Base-by-base conservation (phyloP, 2,888 invertebrate genomes). In the Abrostola tripartita region DNA sequence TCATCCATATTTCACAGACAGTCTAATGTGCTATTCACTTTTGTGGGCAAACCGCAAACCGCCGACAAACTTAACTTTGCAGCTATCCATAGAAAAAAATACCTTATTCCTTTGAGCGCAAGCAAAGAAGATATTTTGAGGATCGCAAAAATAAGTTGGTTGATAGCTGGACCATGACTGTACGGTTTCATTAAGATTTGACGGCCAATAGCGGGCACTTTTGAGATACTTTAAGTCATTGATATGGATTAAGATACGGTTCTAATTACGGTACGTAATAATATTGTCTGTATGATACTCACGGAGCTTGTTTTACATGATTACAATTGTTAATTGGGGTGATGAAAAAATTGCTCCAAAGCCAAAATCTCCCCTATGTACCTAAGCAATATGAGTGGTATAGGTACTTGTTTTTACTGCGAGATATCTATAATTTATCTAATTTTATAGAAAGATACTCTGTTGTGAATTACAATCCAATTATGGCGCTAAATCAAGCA, bases 1-100 rank as follows among this genome's bases (percentile, higher is more conserved):
- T 68, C 53, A 70, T 61, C 81, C 80, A 82, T 84, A 84, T 76
- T 79, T 79, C 82, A 83, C 78, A 68, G 73, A 71, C 70, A 61
- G 38, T 56, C 62, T 61, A 71, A 72, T 75, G 67, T 73, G 55
- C 57, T 67, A 59, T 65, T 72, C 68, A 76, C 79, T 80, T 74
- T 78, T 78, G 66, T 76, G 36, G 37, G 52, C 62, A 61, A 75
- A 77, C 78, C 75, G 66, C 81, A 80, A 71, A 52, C 51, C 52
- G 37, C 65, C 47, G 54, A 59, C 80, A 61, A 78, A 67, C 40
- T 73, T 74, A 65, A 24, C 49, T 44, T 65, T 69, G 37, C 61
- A 12, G 38, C 57, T 44, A 5, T 10, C 51, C 11, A 6, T 35
- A 52, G 41, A 6, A 51, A 63, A 11, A 24, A 56, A 11, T 0